Percentiles rank a stretch among this genome's conserved stretches.
phyloP scores from a whole-genome alignment of 2,797 vertebrate species.

The Taenioides sp. region DNA sequence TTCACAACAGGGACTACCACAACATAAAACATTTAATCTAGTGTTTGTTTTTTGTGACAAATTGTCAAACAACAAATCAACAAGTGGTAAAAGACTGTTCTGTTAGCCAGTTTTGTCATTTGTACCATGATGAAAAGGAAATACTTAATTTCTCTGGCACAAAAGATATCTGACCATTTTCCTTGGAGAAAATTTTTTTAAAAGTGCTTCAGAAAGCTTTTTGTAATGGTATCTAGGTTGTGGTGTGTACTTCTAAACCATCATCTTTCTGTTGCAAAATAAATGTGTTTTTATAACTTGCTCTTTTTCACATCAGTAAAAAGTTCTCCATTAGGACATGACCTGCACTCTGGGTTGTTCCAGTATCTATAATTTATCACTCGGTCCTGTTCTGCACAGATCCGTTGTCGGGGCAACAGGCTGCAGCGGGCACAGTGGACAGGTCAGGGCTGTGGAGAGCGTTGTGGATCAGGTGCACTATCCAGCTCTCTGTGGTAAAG shows the following conservation, averaged over 20 bases:
- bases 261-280: conserved; percentile 10
- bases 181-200: not conserved
- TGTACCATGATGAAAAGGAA: not conserved
- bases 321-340: conserved; percentile 53
- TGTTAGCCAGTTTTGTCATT: not conserved
- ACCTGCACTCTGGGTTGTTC: conserved; percentile 41
- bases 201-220: not conserved
- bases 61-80: not conserved
- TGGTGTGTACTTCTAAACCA: conserved; percentile 50
- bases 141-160: not conserved
- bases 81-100: too few species aligned
- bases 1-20: not conserved
- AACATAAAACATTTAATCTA: not conserved
- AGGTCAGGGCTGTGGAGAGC: conserved; percentile 22
- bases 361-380: conserved; percentile 57
- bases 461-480: conserved; percentile 37
- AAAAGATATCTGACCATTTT: not conserved
- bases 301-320: conserved; percentile 18
- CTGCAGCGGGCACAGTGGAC: conserved; percentile 10
- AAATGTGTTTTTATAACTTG: conserved; percentile 3
- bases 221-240: conserved; percentile 18
- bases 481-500: conserved; percentile 20
- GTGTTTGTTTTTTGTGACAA: not conserved
- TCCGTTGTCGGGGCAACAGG: conserved; percentile 22
- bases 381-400: conserved; percentile 29